These are phyloP conservation scores for Desmophyllum pertusum DNA, from an alignment of 92 coral and sea anemone species.

Conservation along the genomic window DNA sequence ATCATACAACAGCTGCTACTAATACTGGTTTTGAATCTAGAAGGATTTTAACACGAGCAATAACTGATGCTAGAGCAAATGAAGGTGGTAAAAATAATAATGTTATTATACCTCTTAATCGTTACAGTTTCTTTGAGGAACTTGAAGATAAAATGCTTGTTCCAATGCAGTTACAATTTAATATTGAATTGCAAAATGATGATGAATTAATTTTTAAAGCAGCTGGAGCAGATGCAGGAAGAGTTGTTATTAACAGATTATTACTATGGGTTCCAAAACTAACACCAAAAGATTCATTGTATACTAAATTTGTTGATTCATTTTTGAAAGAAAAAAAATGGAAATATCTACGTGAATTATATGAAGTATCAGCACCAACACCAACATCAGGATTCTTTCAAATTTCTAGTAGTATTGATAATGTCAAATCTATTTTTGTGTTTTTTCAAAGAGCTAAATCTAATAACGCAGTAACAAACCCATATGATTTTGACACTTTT, in stretches of 20 bases:
- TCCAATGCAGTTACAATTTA: slow-evolving; percentile 22
- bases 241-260: slow-evolving; percentile 4
- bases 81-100: too few relatives aligned
- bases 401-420: not conserved
- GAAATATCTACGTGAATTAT: slow-evolving; percentile 25
- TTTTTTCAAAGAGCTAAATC: too few relatives aligned
- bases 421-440: too few relatives aligned
- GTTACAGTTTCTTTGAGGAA: slow-evolving; percentile 43
- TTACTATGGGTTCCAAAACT: slow-evolving; percentile 28
- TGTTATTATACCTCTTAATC: slow-evolving; percentile 26
- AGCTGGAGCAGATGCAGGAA: slow-evolving; percentile 13
- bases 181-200: not conserved
- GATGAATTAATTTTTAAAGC: slow-evolving; percentile 12
- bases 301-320: not conserved
- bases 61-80: too few relatives aligned
- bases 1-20: not conserved
- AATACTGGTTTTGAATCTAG: slow-evolving; percentile 13
- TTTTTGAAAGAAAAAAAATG: slow-evolving; percentile 17
- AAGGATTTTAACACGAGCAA: not conserved
- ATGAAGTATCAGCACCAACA: not conserved
- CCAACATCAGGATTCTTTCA: not conserved
- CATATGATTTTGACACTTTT: too few relatives aligned
- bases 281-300: too few relatives aligned
- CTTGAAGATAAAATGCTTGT: slow-evolving; percentile 20
- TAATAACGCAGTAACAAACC: too few relatives aligned